Conservation (phyloP, 37 sponge, comb jelly and placozoan genomes). For the Eunapius fragilis region DNA sequence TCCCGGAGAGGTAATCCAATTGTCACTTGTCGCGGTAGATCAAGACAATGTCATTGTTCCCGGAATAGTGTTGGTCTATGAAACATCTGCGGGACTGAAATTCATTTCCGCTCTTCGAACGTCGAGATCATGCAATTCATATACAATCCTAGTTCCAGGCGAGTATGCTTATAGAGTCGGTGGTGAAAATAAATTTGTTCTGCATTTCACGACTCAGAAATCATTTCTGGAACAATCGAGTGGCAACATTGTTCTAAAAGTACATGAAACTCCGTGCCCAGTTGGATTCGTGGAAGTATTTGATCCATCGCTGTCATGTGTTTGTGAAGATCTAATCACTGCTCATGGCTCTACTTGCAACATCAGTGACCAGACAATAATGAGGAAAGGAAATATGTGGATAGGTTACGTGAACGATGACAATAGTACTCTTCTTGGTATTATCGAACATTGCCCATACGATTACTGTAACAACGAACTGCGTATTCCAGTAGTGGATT, state of each 20-base stretch:
- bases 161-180: background rate
- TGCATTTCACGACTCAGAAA: background rate
- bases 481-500: background rate
- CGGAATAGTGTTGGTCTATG: background rate
- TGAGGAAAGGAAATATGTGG: background rate
- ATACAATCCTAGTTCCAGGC: no score
- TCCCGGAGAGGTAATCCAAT: background rate
- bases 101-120: background rate
- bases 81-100: background rate
- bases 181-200: background rate
- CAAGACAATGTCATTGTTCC: background rate
- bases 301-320: background rate
- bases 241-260: background rate
- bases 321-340: background rate
- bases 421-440: background rate
- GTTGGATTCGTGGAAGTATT: background rate
- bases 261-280: background rate
- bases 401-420: background rate
- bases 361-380: background rate
- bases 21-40: background rate
- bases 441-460: slow-evolving; percentile 2
- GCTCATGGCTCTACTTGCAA: background rate
- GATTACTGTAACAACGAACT: background rate
- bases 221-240: background rate
- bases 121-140: background rate